phyloP scores from a whole-genome alignment of 2,113 vertebrate species.

The Machaerirhynchus nigripectus region DNA sequence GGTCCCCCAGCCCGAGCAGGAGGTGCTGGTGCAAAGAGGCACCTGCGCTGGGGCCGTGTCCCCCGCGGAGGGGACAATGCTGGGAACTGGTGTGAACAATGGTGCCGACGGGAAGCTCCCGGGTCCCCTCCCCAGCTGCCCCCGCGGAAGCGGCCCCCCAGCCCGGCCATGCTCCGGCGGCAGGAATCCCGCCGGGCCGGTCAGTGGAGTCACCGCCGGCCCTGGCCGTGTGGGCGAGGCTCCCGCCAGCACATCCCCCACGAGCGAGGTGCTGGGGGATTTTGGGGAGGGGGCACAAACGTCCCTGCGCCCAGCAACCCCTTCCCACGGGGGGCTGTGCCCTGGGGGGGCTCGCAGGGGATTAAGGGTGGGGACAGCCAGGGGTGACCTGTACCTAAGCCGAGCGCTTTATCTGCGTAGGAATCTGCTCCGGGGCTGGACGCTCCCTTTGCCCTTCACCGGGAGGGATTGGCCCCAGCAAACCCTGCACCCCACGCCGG shows the following conservation, averaged over 20 bases:
- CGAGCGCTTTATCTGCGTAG: not conserved
- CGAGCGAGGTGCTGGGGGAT: not conserved
- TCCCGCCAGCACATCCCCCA: not conserved
- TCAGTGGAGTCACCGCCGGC: slow-evolving; percentile 18
- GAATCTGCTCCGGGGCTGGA: not conserved
- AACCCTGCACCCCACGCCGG: fast-evolving
- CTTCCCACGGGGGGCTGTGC: not conserved
- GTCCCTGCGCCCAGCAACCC: not conserved
- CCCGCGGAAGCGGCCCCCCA: slow-evolving; percentile 11
- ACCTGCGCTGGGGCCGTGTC: not conserved
- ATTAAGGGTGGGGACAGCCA: not conserved
- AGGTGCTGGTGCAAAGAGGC: not conserved
- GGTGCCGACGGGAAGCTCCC: not conserved
- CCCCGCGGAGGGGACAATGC: slow-evolving; percentile 10
- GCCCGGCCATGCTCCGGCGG: not conserved
- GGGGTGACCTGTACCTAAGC: not conserved
- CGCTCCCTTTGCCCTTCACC: not conserved
- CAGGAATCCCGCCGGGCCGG: slow-evolving; percentile 40
- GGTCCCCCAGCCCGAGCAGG: not conserved
- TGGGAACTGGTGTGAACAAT: slow-evolving; percentile 44
- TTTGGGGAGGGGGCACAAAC: not conserved
- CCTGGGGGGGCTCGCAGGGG: not conserved
- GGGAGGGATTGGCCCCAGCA: not conserved
- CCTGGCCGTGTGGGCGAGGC: not conserved
- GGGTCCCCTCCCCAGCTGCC: not conserved